These are phyloP conservation scores for Clinocottus analis DNA, from an alignment of 2,113 vertebrate species.

Conservation along the genomic window DNA sequence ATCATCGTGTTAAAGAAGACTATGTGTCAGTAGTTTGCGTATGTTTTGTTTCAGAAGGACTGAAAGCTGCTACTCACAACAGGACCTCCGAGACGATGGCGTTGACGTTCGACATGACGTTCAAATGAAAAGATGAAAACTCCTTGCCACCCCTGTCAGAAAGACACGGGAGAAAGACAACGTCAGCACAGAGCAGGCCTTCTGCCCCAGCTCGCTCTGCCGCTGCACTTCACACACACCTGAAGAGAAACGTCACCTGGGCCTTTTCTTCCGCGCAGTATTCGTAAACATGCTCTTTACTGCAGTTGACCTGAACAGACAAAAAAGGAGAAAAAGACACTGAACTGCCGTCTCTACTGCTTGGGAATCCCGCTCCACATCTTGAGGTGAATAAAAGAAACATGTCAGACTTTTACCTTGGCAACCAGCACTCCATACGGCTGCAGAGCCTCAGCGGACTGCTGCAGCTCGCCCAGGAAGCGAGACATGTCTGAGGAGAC, in stretches of 20 bases:
- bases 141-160: slow-evolving; percentile 83
- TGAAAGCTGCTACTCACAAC: slow-evolving; percentile 87
- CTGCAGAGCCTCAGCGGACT: slow-evolving; percentile 86
- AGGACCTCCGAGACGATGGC: slow-evolving; percentile 92
- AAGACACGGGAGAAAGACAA: background rate
- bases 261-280: slow-evolving; percentile 87
- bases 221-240: slow-evolving; percentile 77
- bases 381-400: background rate
- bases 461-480: slow-evolving; percentile 89
- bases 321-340: background rate
- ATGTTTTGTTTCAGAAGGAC: background rate
- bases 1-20: background rate
- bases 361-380: background rate
- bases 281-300: slow-evolving; percentile 76
- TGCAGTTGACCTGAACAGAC: slow-evolving; percentile 88
- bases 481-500: slow-evolving; percentile 82
- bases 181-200: background rate
- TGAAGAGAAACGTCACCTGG: slow-evolving; percentile 89
- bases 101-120: slow-evolving; percentile 91
- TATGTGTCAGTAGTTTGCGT: background rate
- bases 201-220: background rate
- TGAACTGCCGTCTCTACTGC: background rate
- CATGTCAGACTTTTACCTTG: slow-evolving; percentile 83
- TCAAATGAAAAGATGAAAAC: slow-evolving; percentile 89
- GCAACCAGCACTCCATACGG: slow-evolving; percentile 92